Evolutionary conservation across 2,888 invertebrate species (phyloP).

Genomic region (Tipula unca): DNA sequence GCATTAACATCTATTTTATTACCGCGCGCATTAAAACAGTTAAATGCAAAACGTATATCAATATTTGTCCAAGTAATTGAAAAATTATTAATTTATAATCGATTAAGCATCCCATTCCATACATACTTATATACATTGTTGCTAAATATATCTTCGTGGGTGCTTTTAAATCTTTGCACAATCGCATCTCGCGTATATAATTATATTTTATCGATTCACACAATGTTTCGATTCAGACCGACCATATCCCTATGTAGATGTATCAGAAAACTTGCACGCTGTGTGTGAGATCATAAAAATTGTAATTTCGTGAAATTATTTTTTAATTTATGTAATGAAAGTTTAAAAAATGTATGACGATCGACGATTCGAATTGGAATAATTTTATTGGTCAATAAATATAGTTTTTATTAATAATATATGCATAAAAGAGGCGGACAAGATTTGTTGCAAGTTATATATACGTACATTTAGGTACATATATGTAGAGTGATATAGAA

Average conservation of each 20-base stretch:
- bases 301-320: neutral
- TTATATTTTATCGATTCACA: no score
- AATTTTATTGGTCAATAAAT: neutral
- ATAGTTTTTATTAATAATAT: neutral
- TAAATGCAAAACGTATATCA: no score
- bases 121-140: no score
- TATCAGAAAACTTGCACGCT: neutral
- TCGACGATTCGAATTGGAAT: neutral
- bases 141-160: no score
- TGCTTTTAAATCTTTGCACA: no score
- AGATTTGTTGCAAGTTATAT: neutral
- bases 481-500: neutral
- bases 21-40: no score
- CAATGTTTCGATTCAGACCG: no score
- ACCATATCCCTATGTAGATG: neutral
- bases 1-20: no score
- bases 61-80: no score
- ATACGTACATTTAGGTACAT: neutral
- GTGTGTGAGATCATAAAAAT: neutral
- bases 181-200: no score
- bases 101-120: no score
- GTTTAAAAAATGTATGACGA: neutral
- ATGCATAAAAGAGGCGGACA: neutral
- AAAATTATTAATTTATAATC: no score
- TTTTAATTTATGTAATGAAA: neutral